Evolutionary conservation across 2,113 vertebrate genomes (phyloP).

Genomic region (Hemichromis elongatus): DNA sequence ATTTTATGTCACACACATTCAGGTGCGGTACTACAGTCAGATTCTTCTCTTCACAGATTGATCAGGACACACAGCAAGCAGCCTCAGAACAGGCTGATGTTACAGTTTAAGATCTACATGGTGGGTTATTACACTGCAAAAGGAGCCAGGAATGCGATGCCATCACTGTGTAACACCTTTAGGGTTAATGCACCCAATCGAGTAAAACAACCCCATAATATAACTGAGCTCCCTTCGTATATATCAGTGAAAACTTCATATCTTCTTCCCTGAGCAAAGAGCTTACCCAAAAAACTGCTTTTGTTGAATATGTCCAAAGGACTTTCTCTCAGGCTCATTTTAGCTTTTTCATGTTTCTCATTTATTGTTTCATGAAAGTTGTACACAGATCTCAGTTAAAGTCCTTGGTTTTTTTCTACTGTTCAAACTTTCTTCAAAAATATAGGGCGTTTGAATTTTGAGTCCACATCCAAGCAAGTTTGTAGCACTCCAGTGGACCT

Average conservation of each 20-base stretch:
- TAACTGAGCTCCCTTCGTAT: background rate
- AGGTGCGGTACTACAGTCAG: too few species aligned
- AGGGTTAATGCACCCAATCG: background rate
- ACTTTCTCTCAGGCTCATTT: background rate
- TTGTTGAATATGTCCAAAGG: background rate
- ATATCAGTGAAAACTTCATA: background rate
- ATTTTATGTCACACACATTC: background rate
- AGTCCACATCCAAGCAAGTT: background rate
- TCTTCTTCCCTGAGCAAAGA: background rate
- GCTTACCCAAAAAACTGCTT: background rate
- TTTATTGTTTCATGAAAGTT: background rate
- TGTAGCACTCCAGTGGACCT: background rate
- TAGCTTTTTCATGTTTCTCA: background rate
- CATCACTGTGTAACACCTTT: background rate
- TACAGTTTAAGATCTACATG: background rate
- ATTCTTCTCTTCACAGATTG: background rate
- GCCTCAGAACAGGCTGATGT: accelerated
- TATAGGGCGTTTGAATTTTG: background rate
- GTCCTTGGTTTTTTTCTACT: background rate
- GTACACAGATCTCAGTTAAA: background rate
- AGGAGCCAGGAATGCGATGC: background rate
- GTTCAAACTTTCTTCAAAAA: background rate
- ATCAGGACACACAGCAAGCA: background rate
- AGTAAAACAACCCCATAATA: background rate
- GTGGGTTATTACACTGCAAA: background rate